Conservation (phyloP, 2,113 vertebrate species). For the Hemiscyllium ocellatum region DNA sequence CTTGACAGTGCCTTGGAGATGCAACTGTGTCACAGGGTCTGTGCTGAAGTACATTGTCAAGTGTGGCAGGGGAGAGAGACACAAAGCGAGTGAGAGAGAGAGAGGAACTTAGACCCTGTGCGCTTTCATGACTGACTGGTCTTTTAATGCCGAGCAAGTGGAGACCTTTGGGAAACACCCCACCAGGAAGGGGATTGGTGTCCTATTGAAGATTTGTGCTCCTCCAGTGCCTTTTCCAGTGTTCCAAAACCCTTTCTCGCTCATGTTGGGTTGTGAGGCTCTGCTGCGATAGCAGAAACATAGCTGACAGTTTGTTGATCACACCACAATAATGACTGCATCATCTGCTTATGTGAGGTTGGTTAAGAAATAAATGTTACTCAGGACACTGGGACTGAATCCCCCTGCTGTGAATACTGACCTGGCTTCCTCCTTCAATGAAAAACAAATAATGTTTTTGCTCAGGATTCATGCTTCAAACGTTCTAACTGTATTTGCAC, state of each 20-base stretch:
- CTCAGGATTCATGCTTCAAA: background rate
- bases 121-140: too few relatives aligned
- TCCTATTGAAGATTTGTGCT: too few relatives aligned
- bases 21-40: too few relatives aligned
- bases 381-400: background rate
- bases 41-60: background rate
- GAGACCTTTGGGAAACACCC: background rate
- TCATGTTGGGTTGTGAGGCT: background rate
- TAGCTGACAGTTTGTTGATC: background rate
- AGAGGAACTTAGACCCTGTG: background rate
- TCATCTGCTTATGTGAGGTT: too few relatives aligned
- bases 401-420: too few relatives aligned
- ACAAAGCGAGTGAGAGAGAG: background rate
- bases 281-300: background rate
- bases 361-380: too few relatives aligned
- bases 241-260: background rate
- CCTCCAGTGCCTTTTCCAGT: too few relatives aligned
- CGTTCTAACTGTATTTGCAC: background rate
- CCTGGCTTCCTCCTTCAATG: background rate
- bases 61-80: background rate
- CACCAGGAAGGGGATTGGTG: too few relatives aligned
- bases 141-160: too few relatives aligned
- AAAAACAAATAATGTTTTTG: background rate
- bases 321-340: background rate
- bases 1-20: too few relatives aligned